Evolutionary conservation across 2,113 vertebrate genomes (phyloP).

Genomic region (Typhlomys cinereus): DNA sequence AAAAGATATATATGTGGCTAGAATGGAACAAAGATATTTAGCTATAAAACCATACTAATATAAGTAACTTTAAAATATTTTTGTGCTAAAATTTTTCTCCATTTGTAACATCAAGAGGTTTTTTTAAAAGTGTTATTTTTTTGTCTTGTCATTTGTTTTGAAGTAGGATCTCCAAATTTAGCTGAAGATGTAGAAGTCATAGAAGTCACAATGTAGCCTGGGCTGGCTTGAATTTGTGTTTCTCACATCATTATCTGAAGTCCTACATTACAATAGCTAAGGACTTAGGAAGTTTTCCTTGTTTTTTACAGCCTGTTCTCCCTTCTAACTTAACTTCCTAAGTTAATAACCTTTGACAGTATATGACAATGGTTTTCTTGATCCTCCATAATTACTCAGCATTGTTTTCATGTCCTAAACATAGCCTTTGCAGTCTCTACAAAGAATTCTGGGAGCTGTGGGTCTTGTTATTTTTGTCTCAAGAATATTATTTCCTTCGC

Average conservation of each 20-base stretch:
- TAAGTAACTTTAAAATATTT: conserved; percentile 33
- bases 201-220: neutral
- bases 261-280: neutral
- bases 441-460: neutral
- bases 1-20: neutral
- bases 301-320: neutral
- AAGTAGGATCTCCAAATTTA: neutral
- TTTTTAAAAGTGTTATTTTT: neutral
- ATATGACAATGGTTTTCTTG: neutral
- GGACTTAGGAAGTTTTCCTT: neutral
- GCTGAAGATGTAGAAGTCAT: too few species aligned
- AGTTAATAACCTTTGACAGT: neutral
- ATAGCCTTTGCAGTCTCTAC: neutral
- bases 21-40: neutral
- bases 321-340: neutral
- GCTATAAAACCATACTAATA: neutral
- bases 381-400: neutral
- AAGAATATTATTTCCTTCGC: conserved; percentile 7
- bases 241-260: neutral
- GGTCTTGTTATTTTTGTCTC: conserved; percentile 4
- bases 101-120: neutral
- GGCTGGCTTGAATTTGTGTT: neutral
- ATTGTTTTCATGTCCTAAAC: neutral
- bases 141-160: too few species aligned
- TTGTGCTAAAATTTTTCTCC: neutral